Conservation (phyloP, 2,888 invertebrate genomes). For the Hololepta plana region DNA sequence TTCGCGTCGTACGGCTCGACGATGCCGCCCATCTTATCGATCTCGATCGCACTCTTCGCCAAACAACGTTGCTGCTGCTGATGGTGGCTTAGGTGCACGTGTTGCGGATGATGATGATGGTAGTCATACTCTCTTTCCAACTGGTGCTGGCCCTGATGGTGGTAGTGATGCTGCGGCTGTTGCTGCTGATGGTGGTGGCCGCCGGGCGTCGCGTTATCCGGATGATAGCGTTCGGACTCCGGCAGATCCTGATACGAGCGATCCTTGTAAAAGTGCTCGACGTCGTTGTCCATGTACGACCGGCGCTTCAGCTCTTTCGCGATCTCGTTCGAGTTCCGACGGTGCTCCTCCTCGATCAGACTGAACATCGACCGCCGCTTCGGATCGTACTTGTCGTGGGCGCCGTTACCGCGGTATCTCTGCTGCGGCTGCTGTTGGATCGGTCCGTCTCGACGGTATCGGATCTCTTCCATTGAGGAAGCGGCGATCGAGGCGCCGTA, state of each 20-base stretch:
- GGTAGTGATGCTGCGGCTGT: slow-evolving; percentile 1
- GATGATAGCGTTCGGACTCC: slow-evolving; percentile 34
- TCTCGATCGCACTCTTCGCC: slow-evolving; percentile 19
- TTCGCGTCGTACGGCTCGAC: slow-evolving; percentile 17
- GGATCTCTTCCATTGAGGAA: slow-evolving; percentile 15
- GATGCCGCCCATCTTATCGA: slow-evolving; percentile 17
- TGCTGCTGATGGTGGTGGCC: slow-evolving; percentile 5
- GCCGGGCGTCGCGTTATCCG: too few relatives aligned
- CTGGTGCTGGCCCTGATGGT: background rate
- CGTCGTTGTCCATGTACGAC: slow-evolving; percentile 25
- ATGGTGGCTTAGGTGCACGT: background rate
- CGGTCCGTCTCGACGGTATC: slow-evolving; percentile 14
- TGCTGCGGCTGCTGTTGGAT: slow-evolving; percentile 6
- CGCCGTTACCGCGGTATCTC: background rate
- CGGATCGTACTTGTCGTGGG: slow-evolving; percentile 21
- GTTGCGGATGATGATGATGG: background rate
- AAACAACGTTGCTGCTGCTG: too few relatives aligned
- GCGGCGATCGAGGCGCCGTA: slow-evolving; percentile 16
- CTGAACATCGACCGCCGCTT: slow-evolving; percentile 27
- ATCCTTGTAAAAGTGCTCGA: slow-evolving; percentile 13
- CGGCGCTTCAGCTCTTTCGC: slow-evolving; percentile 30
- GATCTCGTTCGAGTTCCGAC: slow-evolving; percentile 27
- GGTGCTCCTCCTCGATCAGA: slow-evolving; percentile 29
- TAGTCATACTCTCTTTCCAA: slow-evolving; percentile 3
- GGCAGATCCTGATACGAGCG: slow-evolving; percentile 30